Base-by-base conservation (phyloP, 2,888 invertebrate species). In the Horisme vitalbata region DNA sequence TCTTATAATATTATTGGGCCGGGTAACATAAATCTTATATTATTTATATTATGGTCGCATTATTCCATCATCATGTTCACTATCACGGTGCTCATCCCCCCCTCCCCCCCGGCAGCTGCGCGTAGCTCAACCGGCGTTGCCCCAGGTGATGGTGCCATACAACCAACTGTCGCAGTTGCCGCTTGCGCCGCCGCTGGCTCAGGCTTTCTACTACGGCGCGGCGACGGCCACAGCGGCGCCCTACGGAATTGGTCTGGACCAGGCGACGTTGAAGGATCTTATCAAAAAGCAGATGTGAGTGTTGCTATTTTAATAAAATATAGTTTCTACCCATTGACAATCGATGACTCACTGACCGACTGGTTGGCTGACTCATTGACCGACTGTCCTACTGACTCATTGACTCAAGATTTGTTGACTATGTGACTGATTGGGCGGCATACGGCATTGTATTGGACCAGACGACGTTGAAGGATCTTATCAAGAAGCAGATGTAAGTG, bases 211-310 rank as follows among this genome's bases (percentile, higher is more conserved):
- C 83, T 93, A 91, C 77, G 94, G 92, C 50, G 92, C 91, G 43
- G 91, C 91, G 12, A 71, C 80, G 0, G 79, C 83, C 0, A 80
- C 70, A 0, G 71, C 76, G 1, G 67, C 85, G 11, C 80, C 89
- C 4, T 91, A 89, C 63, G 92, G 91, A 11, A 70, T 91, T 15
- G 91, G 91, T 7, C 62, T 92, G 6, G 93, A 94, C 61, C 91
- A 91, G 41, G 75, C 72, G 3, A 94, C 94, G 50, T 85, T 97
- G 7, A 96, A 95, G 83, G 96, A 96, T 53, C 93, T 94, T 59
- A 94, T 97, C 58, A 94, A 93, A 79, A 96, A 96, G 70, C 97
- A 98, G 90, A 95, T 97, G 97, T 97, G 85, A 94, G 95, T 93
- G 55, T 3, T 18, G 11, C 13, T 15, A n/a, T n/a, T n/a, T n/a